Percentiles rank a stretch among this genome's conserved stretches.
phyloP scores from a whole-genome alignment of 2,888 invertebrate genomes.

The Drosophila nr. perissopoda region DNA sequence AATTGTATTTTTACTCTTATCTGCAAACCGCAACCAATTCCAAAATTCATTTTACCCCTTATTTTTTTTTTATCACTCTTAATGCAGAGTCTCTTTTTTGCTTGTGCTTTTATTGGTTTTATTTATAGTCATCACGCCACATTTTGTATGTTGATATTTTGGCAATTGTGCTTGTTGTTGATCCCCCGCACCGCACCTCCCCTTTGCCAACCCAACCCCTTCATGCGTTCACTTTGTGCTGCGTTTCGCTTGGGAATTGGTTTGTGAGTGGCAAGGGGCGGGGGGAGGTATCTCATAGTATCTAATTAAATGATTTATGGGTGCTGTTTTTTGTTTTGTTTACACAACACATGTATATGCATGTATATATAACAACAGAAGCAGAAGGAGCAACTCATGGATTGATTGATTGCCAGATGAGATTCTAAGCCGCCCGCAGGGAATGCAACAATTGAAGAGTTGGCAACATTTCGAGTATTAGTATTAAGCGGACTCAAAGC shows the following conservation, averaged over 20 bases:
- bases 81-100: constrained; percentile 23
- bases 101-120: constrained; percentile 58
- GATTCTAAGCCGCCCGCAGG: constrained; percentile 11
- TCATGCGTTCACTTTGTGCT: constrained; percentile 13
- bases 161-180: constrained; percentile 19
- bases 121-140: constrained; percentile 75
- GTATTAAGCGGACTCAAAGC: constrained; percentile 5
- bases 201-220: background rate
- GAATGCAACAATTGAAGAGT: constrained; percentile 24
- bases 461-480: constrained; percentile 5
- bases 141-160: constrained; percentile 41
- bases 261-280: background rate
- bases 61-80: constrained; percentile 59
- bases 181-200: background rate
- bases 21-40: constrained; percentile 4
- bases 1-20: constrained; percentile 5
- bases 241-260: constrained; percentile 8
- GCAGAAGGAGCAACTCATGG: background rate
- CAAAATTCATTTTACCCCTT: constrained; percentile 9
- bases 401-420: constrained; percentile 37
- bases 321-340: background rate
- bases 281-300: background rate
- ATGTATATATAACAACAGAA: background rate
- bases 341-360: background rate
- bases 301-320: constrained; percentile 62